Evolutionary conservation across 1,140 invertebrate genomes (phyloP).

Genomic region (Microplitis demolitor): DNA sequence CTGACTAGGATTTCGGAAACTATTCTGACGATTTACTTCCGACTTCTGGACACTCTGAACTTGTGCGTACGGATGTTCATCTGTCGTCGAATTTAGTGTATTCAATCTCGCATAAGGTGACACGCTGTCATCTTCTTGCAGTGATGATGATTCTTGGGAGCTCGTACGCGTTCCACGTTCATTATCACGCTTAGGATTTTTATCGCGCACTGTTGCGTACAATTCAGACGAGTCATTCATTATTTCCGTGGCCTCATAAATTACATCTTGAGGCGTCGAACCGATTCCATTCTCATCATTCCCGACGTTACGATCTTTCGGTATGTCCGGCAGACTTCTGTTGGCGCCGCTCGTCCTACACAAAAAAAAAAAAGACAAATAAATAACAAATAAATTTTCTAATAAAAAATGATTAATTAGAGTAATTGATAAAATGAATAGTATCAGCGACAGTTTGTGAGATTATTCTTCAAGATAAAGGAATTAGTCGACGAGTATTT

Average conservation of each 20-base stretch:
- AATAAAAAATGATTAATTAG: background rate
- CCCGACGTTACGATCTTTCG: slow-evolving; percentile 57
- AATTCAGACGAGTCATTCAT: slow-evolving; percentile 68
- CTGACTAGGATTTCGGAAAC: slow-evolving; percentile 41
- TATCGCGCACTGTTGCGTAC: slow-evolving; percentile 71
- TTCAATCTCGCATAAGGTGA: slow-evolving; percentile 68
- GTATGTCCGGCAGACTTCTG: slow-evolving; percentile 71
- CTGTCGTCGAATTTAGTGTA: slow-evolving; percentile 50
- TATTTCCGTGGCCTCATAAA: slow-evolving; percentile 58
- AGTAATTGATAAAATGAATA: background rate
- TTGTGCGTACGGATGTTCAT: slow-evolving; percentile 74
- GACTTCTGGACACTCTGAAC: slow-evolving; percentile 61
- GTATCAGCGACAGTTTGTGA: background rate
- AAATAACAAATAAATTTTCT: background rate
- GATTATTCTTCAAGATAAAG: background rate
- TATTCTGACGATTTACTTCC: slow-evolving; percentile 46
- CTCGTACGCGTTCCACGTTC: slow-evolving; percentile 59
- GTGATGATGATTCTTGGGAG: slow-evolving; percentile 66
- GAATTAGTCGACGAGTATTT: background rate
- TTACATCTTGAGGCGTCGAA: slow-evolving; percentile 51
- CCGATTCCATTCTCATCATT: slow-evolving; percentile 44
- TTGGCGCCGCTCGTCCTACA: slow-evolving; percentile 62
- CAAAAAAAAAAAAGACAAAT: slow-evolving; percentile 25
- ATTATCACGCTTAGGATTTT: slow-evolving; percentile 41
- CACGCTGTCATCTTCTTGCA: slow-evolving; percentile 63